phyloP scores from a whole-genome alignment of 1,140 invertebrate genomes.

The Achroia grisella region DNA sequence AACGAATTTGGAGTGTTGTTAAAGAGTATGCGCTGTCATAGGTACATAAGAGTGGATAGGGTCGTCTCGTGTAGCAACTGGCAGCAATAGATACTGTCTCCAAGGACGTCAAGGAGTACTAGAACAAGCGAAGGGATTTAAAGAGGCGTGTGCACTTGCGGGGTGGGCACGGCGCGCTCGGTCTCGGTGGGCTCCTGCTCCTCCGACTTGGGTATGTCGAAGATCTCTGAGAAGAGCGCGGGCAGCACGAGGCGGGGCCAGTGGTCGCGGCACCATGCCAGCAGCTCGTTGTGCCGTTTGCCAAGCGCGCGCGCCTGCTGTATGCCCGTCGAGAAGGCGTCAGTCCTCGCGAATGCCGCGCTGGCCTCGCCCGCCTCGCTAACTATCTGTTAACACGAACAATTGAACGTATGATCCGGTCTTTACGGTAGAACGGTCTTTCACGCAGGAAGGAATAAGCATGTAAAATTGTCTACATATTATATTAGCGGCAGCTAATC shows the following conservation, averaged over 20 bases:
- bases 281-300: constrained; percentile 86
- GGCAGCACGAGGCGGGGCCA: constrained; percentile 91
- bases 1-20: no score
- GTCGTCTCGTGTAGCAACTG: no score
- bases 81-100: no score
- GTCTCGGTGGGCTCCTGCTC: constrained; percentile 11
- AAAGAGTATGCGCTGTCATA: no score
- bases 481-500: not conserved
- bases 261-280: constrained; percentile 93
- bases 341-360: constrained; percentile 81
- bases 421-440: no score
- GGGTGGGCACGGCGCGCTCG: not conserved
- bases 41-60: no score
- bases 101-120: no score
- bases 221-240: constrained; percentile 96
- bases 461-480: no score
- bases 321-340: constrained; percentile 59
- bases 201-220: constrained; percentile 89
- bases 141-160: not conserved
- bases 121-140: not conserved
- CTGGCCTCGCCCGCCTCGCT: constrained; percentile 64
- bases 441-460: no score
- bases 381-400: not conserved
- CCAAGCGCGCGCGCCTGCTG: constrained; percentile 87
- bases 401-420: no score